These are phyloP conservation scores for Ophioninae sp. DNA, from an alignment of 2,888 invertebrate species.

Conservation along the genomic window DNA sequence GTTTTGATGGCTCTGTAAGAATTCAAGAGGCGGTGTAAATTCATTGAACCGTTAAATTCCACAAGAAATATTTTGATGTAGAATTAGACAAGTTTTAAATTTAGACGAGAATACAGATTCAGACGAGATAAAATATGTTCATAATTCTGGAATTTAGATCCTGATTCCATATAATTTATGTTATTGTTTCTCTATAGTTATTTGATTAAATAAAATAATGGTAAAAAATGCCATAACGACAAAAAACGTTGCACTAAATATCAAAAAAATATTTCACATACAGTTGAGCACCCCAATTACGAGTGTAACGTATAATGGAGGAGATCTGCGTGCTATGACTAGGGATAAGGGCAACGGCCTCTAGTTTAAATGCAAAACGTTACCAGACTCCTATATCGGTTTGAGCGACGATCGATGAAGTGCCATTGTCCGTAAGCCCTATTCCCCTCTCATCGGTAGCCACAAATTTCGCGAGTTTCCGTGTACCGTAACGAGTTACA, in stretches of 20 bases:
- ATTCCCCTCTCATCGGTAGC: slow-evolving; percentile 7
- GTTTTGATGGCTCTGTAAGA: background rate
- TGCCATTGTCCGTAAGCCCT: slow-evolving; percentile 42
- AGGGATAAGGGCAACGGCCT: background rate
- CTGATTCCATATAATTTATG: background rate
- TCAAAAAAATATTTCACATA: background rate
- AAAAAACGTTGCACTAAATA: background rate
- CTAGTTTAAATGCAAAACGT: slow-evolving; percentile 37
- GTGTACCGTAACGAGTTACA: slow-evolving; percentile 44
- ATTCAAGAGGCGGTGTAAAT: background rate
- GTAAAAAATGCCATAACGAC: background rate
- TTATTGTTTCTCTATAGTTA: background rate
- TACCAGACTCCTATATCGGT: slow-evolving; percentile 43
- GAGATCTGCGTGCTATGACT: slow-evolving; percentile 1
- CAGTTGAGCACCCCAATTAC: background rate
- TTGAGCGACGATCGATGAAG: slow-evolving; percentile 56
- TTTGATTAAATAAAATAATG: background rate
- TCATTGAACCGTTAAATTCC: background rate
- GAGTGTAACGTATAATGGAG: background rate
- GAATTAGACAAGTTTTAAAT: background rate
- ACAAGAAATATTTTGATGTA: background rate
- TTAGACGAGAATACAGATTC: background rate
- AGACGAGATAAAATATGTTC: background rate
- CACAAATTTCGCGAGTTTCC: slow-evolving; percentile 36
- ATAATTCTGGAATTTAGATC: background rate